Evolutionary conservation across 2,113 vertebrate species (phyloP), one percentile per base, ranked within the genome.

Genomic region (Callithrix jacchus): DNA sequence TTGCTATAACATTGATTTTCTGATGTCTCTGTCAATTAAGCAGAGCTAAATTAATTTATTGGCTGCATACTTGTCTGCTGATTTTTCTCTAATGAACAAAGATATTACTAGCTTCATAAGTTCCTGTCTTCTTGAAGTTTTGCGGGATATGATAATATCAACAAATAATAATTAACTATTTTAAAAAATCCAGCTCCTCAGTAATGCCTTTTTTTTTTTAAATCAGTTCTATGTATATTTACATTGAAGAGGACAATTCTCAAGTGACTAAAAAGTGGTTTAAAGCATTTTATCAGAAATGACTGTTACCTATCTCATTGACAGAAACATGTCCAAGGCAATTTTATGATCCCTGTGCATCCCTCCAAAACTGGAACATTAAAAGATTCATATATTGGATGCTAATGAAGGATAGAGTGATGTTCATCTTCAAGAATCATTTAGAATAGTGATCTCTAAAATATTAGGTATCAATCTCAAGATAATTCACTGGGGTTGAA

Each of bases 21-120:
- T 58, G 61, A 68, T 92, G 79, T 93, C 74, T 92, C 42, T 93
- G 87, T 87, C 32, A 88, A 40, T 90, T 80, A 84, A 91, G 30
- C 3, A 52, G 32, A 95, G 49, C 4, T 70, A 91, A 90, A 52
- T 95, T 94, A 96, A 97, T 97, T 87, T 96, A 61, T 61, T 96
- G 66, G 81, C 32, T 89, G 18, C 61, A 17, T 76, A 87, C 45
- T 49, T 96, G 25, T 52, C 61, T 93, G 77, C 27, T 91, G 58
- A 21, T 66, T 95, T 85, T 91, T 91, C 47, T 91, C 18, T 95
- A 91, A 81, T 74, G 64, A 89, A n/a, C 70, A 93, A 64, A 71
- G 61, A 68, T 88, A 93, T 82, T 95, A 91, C 81, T 97, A 93
- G 61, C 70, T 87, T 87, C 27, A 35, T 76, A 27, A 76, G 1